Evolutionary conservation across 2,797 vertebrate species (phyloP).

Genomic region (Artibeus jamaicensis): DNA sequence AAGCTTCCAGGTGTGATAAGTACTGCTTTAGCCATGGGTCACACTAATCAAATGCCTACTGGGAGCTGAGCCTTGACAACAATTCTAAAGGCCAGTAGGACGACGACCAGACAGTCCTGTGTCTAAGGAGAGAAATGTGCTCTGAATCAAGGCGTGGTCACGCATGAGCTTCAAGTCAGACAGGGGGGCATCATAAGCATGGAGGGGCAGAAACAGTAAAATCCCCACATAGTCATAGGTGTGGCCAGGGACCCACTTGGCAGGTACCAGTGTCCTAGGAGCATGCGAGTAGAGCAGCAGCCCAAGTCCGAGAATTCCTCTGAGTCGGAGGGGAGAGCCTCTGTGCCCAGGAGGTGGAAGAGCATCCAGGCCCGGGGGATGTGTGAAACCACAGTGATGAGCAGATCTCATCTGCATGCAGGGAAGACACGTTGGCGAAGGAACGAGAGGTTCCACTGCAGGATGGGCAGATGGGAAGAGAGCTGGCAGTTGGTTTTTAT

Average conservation of each 20-base stretch:
- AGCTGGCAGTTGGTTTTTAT: not conserved
- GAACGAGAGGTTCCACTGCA: not conserved
- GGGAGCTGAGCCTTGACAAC: not conserved
- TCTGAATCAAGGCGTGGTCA: not conserved
- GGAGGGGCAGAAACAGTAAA: not conserved
- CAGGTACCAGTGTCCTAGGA: not conserved
- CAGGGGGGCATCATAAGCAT: not conserved
- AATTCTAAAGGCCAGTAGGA: not conserved
- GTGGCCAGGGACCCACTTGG: not conserved
- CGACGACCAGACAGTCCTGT: not conserved
- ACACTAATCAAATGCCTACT: not conserved
- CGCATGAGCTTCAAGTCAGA: not conserved
- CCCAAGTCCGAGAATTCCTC: not conserved
- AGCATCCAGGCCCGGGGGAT: not conserved
- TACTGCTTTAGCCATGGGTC: not conserved
- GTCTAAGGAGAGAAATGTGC: not conserved
- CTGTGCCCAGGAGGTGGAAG: too few relatives aligned
- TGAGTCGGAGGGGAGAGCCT: not conserved
- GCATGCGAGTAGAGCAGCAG: rapidly evolving
- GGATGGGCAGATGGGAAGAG: not conserved
- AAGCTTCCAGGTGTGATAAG: not conserved
- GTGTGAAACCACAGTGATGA: not conserved
- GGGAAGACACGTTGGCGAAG: not conserved
- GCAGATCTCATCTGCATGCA: not conserved
- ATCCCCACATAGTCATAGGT: not conserved